Evolutionary conservation across 2,888 invertebrate species (phyloP).

Genomic region (Scelioninae gen. 2): DNA sequence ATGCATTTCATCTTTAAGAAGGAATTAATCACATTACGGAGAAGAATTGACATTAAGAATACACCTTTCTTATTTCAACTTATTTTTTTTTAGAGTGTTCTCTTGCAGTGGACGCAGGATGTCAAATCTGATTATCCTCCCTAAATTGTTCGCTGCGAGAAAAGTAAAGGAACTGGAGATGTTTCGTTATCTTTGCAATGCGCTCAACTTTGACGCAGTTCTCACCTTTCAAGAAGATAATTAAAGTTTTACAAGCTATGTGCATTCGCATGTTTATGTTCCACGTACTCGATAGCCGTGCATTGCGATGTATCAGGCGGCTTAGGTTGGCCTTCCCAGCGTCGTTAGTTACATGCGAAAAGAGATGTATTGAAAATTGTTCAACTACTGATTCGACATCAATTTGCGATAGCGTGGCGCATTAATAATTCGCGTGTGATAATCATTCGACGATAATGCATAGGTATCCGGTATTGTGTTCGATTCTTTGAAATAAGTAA

Average conservation of each 20-base stretch:
- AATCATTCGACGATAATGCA: no score
- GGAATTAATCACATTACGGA: no score
- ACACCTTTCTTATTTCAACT: no score
- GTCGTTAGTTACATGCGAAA: slow-evolving; percentile 49
- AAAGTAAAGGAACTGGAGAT: slow-evolving; percentile 22
- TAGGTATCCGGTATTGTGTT: no score
- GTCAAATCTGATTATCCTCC: background rate
- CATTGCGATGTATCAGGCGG: slow-evolving; percentile 40
- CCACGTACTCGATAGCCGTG: slow-evolving; percentile 32
- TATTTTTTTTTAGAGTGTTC: no score
- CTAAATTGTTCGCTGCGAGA: slow-evolving; percentile 25
- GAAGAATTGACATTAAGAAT: no score
- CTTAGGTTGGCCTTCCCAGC: slow-evolving; percentile 40
- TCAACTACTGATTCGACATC: slow-evolving; percentile 7
- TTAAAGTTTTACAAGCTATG: slow-evolving; percentile 48
- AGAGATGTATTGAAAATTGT: slow-evolving; percentile 16
- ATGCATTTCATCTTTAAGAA: no score
- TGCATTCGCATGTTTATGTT: slow-evolving; percentile 49
- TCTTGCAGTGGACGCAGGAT: no score
- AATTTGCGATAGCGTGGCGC: slow-evolving; percentile 14
- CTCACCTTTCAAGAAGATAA: slow-evolving; percentile 56
- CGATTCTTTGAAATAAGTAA: no score
- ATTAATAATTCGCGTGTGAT: background rate
- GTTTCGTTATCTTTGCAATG: slow-evolving; percentile 38
- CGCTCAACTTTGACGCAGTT: slow-evolving; percentile 47